Base-by-base conservation (phyloP, 2,797 vertebrate genomes). In the Esox lucius region DNA sequence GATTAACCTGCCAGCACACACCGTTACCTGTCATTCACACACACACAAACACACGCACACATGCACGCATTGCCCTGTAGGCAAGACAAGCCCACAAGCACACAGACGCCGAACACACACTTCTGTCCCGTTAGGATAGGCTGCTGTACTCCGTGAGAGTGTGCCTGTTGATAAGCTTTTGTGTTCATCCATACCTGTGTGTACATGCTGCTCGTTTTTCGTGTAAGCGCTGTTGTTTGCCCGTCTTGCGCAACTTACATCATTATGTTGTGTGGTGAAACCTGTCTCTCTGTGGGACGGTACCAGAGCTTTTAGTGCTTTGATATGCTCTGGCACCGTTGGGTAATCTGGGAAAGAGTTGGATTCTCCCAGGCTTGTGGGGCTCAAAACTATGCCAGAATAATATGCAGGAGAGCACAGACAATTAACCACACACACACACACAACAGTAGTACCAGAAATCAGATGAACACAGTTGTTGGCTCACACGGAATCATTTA, bases 21-120 rank as follows among this genome's bases (percentile, higher is more conserved):
- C 90, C 87, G 92, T 94, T 94, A 93, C 80, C 90, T 92, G 90
- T 93, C 92, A 92, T 82, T 81, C 75, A 74, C 74, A 78, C 77
- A 35, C 35, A 61, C 56, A 81, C 78, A 79, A 49, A n/a, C 22
- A 53, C 51, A 78, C 86, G 84, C 87, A 79, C 76, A 82, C 80
- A 46, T 42, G 35, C 35, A 8, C 8, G 35, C n/a, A n/a, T n/a
- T n/a, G 79, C 87, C 72, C 76, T 24, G 61, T 65, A 67, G 78
- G 75, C 90, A 91, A 67, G 78, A 74, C 90, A 92, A 88, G 90
- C 78, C 86, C 76, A 82, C 42, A 46, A 46, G 12, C 42, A 46
- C 42, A 13, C 9, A 13, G 42, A 13, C 42, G 1, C 42, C 12
- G 42, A 13, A 13, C 42, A 89, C 74, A 31, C 11, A 28, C 56